Percentiles rank a stretch among this genome's conserved stretches.
Conservation (phyloP, 2,797 vertebrate genomes). For the Lacerta viridis region DNA sequence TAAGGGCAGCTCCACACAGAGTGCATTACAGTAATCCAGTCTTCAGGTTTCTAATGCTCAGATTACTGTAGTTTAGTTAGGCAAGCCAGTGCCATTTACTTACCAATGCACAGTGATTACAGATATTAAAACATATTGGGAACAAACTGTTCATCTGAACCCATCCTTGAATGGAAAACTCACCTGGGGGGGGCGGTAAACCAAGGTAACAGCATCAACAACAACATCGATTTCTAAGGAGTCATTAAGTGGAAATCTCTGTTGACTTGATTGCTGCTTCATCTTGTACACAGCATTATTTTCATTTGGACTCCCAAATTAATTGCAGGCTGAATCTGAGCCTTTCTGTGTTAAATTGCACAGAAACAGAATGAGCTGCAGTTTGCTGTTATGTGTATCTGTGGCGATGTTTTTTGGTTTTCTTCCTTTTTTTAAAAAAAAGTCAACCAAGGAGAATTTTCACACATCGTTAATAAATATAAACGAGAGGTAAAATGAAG, state of each 20-base stretch:
- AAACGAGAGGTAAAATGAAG: conserved; percentile 70
- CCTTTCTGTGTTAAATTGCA: conserved; percentile 54
- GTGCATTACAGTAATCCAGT: no score
- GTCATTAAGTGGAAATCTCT: conserved; percentile 55
- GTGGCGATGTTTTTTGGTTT: background rate
- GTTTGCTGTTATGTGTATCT: conserved; percentile 43
- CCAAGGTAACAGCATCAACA: conserved; percentile 44
- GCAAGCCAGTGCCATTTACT: background rate
- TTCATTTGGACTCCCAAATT: conserved; percentile 54
- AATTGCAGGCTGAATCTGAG: conserved; percentile 54
- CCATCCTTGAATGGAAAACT: conserved; percentile 14
- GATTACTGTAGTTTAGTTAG: background rate
- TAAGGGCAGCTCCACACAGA: no score
- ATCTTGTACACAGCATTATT: conserved; percentile 37
- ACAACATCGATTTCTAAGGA: conserved; percentile 55
- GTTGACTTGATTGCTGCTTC: conserved; percentile 40
- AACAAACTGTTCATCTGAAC: conserved; percentile 22
- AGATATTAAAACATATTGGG: conserved; percentile 28
- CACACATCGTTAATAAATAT: conserved; percentile 63
- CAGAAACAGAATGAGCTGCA: conserved; percentile 38
- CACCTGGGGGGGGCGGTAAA: conserved; percentile 21
- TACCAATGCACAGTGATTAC: conserved; percentile 18
- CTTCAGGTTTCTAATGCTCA: no score
- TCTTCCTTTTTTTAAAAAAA: conserved; percentile 46
- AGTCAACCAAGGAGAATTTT: conserved; percentile 65